Evolutionary conservation across 2,888 invertebrate species (phyloP), one percentile per base, ranked within the genome.

Genomic region (Brachylomia viminalis): DNA sequence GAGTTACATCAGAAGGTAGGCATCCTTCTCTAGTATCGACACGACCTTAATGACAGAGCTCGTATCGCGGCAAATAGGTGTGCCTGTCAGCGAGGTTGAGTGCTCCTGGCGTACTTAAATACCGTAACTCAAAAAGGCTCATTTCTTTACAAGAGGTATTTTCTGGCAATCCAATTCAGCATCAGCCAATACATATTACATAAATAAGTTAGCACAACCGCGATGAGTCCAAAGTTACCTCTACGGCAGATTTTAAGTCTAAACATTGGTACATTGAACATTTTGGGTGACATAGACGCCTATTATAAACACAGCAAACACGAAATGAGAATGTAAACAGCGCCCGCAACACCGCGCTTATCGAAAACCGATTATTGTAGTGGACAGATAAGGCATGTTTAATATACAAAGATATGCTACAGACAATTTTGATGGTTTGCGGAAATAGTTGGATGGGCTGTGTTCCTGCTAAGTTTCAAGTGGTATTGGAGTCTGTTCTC

Each of bases 281-380:
- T 76, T 33, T 87, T 70, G 27, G n/a, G 6, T 49, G 47, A 33
- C 75, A 75, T 58, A 42, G 23, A 47, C 20, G 71, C 61, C 23
- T 82, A 74, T 54, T 66, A 69, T 38, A 77, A 77, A 61, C 58
- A 33, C 54, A 33, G 68, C 49, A 72, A 79, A 86, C 67, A 82
- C n/a, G 59, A 77, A 86, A 82, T 86, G 82, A 76, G 75, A 79
- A 73, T 78, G 85, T 85, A 85, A 83, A 78, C 80, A 66, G 71
- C 59, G 52, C 54, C 72, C 80, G 70, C 82, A 87, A 77, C 75
- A 70, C 54, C 65, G 59, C 75, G 80, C 78, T 79, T 88, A 86
- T 87, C 76, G 79, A 86, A 88, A 87, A 87, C 87, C 83, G 80
- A 86, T 87, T 84, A 84, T 84, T 77, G 58, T 83, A 87, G 87